Conservation (phyloP, 1,140 invertebrate species). For the Zaprionus ghesquierei region DNA sequence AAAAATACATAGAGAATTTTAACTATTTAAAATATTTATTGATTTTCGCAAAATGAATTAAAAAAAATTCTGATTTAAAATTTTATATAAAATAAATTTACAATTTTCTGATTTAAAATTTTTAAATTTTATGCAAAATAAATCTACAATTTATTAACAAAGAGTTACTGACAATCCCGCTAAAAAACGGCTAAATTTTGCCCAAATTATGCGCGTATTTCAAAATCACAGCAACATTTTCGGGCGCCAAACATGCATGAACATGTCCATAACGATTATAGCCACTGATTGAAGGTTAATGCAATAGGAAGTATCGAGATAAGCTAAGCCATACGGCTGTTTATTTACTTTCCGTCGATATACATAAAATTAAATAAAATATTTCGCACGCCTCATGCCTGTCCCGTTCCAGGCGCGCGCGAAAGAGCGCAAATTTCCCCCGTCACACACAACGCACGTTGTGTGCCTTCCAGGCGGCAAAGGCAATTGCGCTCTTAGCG, state of each 20-base stretch:
- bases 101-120: too few relatives aligned
- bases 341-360: neutral
- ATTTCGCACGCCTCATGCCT: neutral
- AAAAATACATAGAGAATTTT: too few relatives aligned
- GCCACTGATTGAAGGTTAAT: neutral
- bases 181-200: too few relatives aligned
- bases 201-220: too few relatives aligned
- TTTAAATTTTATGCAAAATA: too few relatives aligned
- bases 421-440: constrained; percentile 2
- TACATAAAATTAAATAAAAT: neutral
- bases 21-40: too few relatives aligned
- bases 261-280: neutral
- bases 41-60: too few relatives aligned
- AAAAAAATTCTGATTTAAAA: too few relatives aligned
- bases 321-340: neutral
- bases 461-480: constrained; percentile 18
- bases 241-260: neutral
- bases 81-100: too few relatives aligned
- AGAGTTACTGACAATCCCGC: too few relatives aligned
- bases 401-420: constrained; percentile 1
- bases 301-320: neutral
- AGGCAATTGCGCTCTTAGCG: constrained; percentile 5
- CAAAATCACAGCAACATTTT: neutral
- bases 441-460: neutral
- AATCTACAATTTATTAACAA: too few relatives aligned